Base-by-base conservation (phyloP, 2,888 invertebrate species). In the Campoletis raptor region DNA sequence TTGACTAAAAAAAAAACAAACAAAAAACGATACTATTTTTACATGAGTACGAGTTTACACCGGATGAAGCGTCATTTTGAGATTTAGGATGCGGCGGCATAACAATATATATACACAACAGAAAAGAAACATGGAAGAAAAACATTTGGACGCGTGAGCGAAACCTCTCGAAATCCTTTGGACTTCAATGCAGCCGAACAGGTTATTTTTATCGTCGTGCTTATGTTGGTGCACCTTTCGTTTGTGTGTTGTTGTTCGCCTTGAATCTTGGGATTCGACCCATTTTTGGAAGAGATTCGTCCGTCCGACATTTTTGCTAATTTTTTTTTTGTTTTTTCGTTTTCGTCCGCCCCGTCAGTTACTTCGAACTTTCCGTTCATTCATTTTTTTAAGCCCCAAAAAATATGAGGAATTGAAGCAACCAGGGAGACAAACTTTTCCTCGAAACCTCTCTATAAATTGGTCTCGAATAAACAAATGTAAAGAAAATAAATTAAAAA, bases 231-330 rank as follows among this genome's bases (percentile, higher is more conserved):
- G 81, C 74, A 74, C 81, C 81, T 81, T 85, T 82, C 81, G 73
- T 48, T 61, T 24, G 81, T 69, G 54, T 54, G 24, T 70, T 73
- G 72, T 36, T 18, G 85, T 85, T 85, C 48, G 85, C 85, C 85
- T 85, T 85, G 85, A 85, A 85, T 78, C 78, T 82, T 52, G 10
- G 78, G 78, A 81, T 81, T 82, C 81, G 85, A 85, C 85, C 81
- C 85, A 85, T 85, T 85, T 85, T 69, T 78, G 78, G 67, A 78
- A 78, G 77, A 72, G 66, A 85, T 78, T 81, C 81, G 77, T 73
- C 57, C 85, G 81, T n/a, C 81, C 78, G 66, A 67, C 77, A 42
- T 72, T 78, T 24, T 36, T 73, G 6, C 21, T 80, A 21, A 30
- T 45, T 66, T 73, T 54, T 61, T 61, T 10, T 30, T 2, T 30